Base-by-base conservation (phyloP, 2,888 invertebrate species). In the Anarsia innoxiella region DNA sequence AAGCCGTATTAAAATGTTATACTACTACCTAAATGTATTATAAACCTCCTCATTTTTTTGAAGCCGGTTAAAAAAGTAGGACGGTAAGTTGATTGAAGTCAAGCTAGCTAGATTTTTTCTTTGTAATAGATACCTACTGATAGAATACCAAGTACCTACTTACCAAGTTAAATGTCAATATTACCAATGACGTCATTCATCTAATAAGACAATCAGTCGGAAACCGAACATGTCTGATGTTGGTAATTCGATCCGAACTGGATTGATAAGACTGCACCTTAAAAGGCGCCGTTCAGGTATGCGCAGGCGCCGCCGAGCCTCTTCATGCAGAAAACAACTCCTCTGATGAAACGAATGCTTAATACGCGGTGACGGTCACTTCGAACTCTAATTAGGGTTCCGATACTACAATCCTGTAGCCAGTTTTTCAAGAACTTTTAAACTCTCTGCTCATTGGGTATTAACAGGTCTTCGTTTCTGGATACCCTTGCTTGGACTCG, bases 321-420 rank as follows among this genome's bases (percentile, higher is more conserved):
- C 55, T 51, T 80, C 80, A 80, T 71, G 83, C 82, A 79, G 82
- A 79, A 80, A 80, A 62, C 66, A 59, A 65, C 65, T 60, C 49
- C 53, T 53, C 73, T 84, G 84, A 84, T 80, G 80, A 73, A 84
- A 77, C 78, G 82, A 74, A 65, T 62, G 57, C 66, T 69, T 83
- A 83, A 84, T 80, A 66, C 68, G 68, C 66, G 53, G 51, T 73
- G 83, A 84, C 83, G 80, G 79, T 75, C 75, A 76, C 76, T 71
- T 72, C 68, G 68, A 60, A 72, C 66, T 71, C 82, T 83, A 84
- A 84, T 83, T 84, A 84, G 78, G 70, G 68, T 59, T 58, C 60
- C 56, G 59, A 56, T 63, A 58, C 57, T 48, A 49, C 45, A 34
- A 39, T 41, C 34, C 30, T 25, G 36, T 32, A 45, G 49, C 75